Conservation (phyloP, 1,140 invertebrate genomes). For the Dendrolimus kikuchii region DNA sequence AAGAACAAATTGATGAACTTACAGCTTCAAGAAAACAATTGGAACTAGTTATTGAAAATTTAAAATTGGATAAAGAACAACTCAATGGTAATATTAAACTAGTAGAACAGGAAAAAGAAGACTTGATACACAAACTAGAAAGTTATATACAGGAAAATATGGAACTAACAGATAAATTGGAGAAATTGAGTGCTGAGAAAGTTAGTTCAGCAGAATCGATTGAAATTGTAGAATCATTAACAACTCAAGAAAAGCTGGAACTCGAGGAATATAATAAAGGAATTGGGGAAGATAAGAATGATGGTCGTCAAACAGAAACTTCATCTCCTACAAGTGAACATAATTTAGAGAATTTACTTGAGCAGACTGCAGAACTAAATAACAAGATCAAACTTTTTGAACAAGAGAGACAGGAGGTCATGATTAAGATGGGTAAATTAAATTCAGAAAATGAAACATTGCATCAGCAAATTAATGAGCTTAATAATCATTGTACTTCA, state of each 20-base stretch:
- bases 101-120: constrained; percentile 73
- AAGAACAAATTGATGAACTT: constrained; percentile 77
- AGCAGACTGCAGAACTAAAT: constrained; percentile 75
- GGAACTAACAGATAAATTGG: constrained; percentile 77
- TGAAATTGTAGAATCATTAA: constrained; percentile 78
- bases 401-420: constrained; percentile 77
- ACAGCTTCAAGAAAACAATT: constrained; percentile 69
- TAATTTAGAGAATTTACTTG: constrained; percentile 69
- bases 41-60: constrained; percentile 67
- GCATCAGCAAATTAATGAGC: constrained; percentile 68
- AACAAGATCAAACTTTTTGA: constrained; percentile 79
- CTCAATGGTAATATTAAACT: constrained; percentile 70
- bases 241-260: constrained; percentile 76
- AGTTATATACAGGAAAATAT: constrained; percentile 79
- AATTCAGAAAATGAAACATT: constrained; percentile 76
- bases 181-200: constrained; percentile 78
- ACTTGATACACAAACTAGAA: constrained; percentile 74
- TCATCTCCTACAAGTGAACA: constrained; percentile 65
- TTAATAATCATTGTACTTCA: constrained; percentile 71
- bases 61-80: constrained; percentile 72
- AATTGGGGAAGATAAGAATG: constrained; percentile 21
- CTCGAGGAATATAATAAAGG: constrained; percentile 72
- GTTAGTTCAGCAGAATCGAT: constrained; percentile 79
- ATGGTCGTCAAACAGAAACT: constrained; percentile 24
- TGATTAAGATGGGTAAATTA: constrained; percentile 78